Evolutionary conservation across 2,797 vertebrate genomes (phyloP).

Genomic region (Bufotes viridis): DNA sequence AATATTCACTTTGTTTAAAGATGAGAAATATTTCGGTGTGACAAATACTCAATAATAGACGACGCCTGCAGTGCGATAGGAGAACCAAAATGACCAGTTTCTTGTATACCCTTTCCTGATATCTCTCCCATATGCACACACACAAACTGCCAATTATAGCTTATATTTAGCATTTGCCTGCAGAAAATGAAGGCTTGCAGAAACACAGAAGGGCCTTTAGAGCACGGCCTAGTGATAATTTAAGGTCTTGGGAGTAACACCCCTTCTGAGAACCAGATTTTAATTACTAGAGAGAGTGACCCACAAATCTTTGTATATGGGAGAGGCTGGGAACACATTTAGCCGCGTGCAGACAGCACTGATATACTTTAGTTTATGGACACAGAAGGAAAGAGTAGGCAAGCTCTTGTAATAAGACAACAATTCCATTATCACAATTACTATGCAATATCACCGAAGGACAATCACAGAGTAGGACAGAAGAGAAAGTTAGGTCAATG

Average conservation of each 20-base stretch:
- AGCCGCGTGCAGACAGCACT: background rate
- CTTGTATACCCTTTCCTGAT: background rate
- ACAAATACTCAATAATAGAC: background rate
- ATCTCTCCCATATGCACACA: conserved; percentile 20
- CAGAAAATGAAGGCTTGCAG: conserved; percentile 54
- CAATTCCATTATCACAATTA: conserved; percentile 27
- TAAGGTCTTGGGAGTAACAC: conserved; percentile 33
- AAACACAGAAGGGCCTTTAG: conserved; percentile 19
- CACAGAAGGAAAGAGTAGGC: background rate
- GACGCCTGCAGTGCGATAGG: background rate
- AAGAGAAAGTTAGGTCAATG: background rate
- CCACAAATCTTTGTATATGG: conserved; percentile 29
- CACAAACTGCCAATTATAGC: conserved; percentile 51
- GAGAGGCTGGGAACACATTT: conserved; percentile 17
- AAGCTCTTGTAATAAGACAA: conserved; percentile 3
- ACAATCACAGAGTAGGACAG: conserved; percentile 3
- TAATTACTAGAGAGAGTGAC: conserved; percentile 56
- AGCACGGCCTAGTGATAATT: conserved; percentile 37
- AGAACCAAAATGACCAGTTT: background rate
- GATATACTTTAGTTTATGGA: conserved; percentile 1
- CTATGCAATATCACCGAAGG: background rate
- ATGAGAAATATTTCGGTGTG: too few relatives aligned
- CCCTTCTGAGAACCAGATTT: conserved; percentile 45
- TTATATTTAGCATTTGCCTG: conserved; percentile 54
- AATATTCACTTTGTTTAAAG: too few relatives aligned